Evolutionary conservation across 2,113 vertebrate species (phyloP), one percentile per base, ranked within the genome.

Genomic region (Piprites chloris): DNA sequence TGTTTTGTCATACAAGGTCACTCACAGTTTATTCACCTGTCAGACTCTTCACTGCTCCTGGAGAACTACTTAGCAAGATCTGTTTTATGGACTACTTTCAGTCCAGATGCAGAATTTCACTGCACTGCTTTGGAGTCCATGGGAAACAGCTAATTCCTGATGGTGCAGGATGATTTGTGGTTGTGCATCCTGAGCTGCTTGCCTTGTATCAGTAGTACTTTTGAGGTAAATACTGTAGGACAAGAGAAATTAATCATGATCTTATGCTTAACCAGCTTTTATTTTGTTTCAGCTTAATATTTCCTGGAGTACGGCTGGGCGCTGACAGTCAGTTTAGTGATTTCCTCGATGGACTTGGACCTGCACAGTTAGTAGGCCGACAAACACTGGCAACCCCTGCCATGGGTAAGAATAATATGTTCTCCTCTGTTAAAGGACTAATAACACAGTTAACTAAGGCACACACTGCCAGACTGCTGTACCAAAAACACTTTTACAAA

Each of bases 241-340:
- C 5, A 14, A 12, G 12, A 75, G n/a, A 69, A 79, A 69, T 58
- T 7, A 35, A 42, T 93, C 30, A 11, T 65, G 11, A 47, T 71
- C n/a, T 65, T 42, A 26, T 32, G 9, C 49, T 84, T 85, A 87
- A 65, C 37, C 37, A 66, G 53, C 68, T 93, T 83, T 94, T 49
- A 2, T 91, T 96, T 93, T 92, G 65, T 73, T 97, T 73, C 93
- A 99, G 99, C 96, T 97, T 99, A 95, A 99, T 99, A 98, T 99
- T 99, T 97, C 98, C 99, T 92, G 99, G 99, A 93, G 99, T 99
- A 90, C 98, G 99, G 62, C 97, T 99, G 89, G 99, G 99, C 5
- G 99, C 99, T 74, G 99, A 99, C 97, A 99, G 99, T 97, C 99
- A 99, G 89, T 99, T 99, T 95, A 99, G 99, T 79, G 99, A 99